Conservation (phyloP, 1,140 invertebrate species). For the Teleogryllus occipitalis region DNA sequence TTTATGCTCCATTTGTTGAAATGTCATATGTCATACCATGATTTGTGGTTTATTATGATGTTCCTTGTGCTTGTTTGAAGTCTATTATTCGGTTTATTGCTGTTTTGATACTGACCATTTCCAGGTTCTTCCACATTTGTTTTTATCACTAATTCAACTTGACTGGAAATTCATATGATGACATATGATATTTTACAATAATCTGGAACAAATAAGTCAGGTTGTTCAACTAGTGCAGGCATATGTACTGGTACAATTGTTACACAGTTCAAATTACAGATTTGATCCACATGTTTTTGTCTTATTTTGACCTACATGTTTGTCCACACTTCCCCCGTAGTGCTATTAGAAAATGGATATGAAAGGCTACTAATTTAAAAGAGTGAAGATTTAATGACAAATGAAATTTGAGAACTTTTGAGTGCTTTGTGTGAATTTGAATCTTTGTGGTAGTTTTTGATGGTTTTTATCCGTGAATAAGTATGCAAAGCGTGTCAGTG, state of each 20-base stretch:
- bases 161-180: constrained; percentile 5
- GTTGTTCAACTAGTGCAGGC: not conserved
- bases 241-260: not conserved
- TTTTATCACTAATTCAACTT: not conserved
- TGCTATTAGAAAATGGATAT: too few species aligned
- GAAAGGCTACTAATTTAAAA: too few species aligned
- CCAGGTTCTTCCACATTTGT: not conserved
- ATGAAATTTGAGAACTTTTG: not conserved
- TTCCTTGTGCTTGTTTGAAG: not conserved
- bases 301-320: not conserved
- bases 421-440: not conserved
- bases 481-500: not conserved
- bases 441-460: not conserved
- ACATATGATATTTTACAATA: constrained; percentile 17
- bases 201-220: constrained; percentile 10
- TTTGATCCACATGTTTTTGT: not conserved
- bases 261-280: not conserved
- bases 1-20: constrained; percentile 16
- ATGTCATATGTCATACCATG: constrained; percentile 19
- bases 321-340: not conserved
- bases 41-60: not conserved
- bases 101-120: not conserved
- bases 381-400: too few species aligned
- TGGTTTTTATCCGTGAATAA: not conserved
- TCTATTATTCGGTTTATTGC: not conserved